A percentile compares a stretch with the other conserved stretches of the same genome.
These are phyloP conservation scores for Germaria angustata DNA, from an alignment of 2,888 invertebrate species.

Conservation along the genomic window DNA sequence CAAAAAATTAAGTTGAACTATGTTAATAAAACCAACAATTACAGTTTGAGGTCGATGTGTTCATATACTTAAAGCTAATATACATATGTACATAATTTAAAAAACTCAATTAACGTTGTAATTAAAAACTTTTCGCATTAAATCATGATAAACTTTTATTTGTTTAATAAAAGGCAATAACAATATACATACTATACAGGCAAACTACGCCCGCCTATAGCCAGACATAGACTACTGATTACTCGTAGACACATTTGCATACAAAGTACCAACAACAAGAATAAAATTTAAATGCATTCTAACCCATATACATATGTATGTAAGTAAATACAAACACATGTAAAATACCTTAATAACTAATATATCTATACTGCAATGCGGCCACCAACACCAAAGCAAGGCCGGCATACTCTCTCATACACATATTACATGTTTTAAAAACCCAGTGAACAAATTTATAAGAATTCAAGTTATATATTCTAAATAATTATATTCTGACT, in stretches of 20 bases:
- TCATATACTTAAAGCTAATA: constrained; percentile 1
- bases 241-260: constrained; percentile 28
- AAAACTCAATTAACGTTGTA: constrained; percentile 48
- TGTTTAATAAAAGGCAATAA: constrained; percentile 8
- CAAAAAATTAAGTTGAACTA: too few relatives aligned
- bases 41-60: background rate
- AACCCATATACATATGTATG: constrained; percentile 62
- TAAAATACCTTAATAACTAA: constrained; percentile 62
- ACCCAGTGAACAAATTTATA: constrained; percentile 1
- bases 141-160: constrained; percentile 51
- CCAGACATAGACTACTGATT: constrained; percentile 2
- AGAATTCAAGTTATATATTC: background rate
- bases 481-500: too few relatives aligned
- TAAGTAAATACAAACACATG: too few relatives aligned
- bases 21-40: too few relatives aligned
- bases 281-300: constrained; percentile 36
- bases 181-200: background rate
- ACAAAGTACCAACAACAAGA: background rate
- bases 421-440: background rate
- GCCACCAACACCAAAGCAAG: constrained; percentile 55
- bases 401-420: background rate
- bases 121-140: constrained; percentile 41
- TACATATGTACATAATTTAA: background rate
- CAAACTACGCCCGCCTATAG: constrained; percentile 33
- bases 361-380: constrained; percentile 65